Base-by-base conservation (phyloP, 35 echinoderm and acorn worm genomes). In the Patiria miniata region DNA sequence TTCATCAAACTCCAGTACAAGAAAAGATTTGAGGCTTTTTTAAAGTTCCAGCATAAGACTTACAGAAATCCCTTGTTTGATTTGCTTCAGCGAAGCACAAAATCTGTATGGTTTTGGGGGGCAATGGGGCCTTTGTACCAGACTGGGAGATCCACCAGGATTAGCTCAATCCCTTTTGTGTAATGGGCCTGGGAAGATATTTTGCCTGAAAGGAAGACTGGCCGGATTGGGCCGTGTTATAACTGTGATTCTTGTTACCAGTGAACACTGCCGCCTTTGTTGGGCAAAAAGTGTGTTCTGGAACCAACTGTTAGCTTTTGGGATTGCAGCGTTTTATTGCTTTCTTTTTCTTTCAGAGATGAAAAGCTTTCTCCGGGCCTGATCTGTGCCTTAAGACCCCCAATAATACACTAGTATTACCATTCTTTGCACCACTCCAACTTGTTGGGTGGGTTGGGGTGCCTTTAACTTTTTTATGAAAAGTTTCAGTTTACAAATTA, bases 251-350 rank as follows among this genome's bases (percentile, higher is more conserved):
- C 34, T 73, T 73, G 65, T 73, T 28, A 26, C 30, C 23, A 26
- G 65, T 30, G 26, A 73, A 73, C 65, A 73, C 26, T 73, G 34
- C 26, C 65, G 34, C 65, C 26, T 26, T 73, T 73, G 65, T 73
- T 26, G 21, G 21, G 21, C 26, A 32, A 36, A 32, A 73, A 73
- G 65, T 73, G 65, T 73, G 65, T 73, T 73, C 65, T 28, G 65
- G 65, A 47, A 73, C 65, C 21, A 73, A 73, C 65, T 73, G 65
- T 73, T 73, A 30, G 65, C 65, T 73, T 73, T 73, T 18, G 26
- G 65, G 65, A 73, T 73, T 73, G 26, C 15, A 30, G 65, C 7
- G n/a, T n/a, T 47, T 15, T 73, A 73, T 26, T 36, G 65, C 29
- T 7, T 47, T 47, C 42, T 47, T 47, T 47, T 47, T n/a, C n/a